Evolutionary conservation across 2,888 invertebrate genomes (phyloP).

Genomic region (Sarcophaga carnaria): DNA sequence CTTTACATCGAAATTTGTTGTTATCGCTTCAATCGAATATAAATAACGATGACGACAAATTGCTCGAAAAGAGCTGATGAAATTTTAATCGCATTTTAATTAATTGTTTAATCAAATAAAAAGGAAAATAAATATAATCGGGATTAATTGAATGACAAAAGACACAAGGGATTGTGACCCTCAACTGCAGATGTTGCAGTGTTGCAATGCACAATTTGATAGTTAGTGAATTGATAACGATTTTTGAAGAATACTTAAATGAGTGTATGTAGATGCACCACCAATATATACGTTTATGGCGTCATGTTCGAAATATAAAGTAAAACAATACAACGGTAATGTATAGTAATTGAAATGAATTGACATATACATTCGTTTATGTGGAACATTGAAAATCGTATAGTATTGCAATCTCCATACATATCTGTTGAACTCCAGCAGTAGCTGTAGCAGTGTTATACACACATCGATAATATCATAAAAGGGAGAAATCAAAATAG

Average conservation of each 20-base stretch:
- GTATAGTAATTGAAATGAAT: slow-evolving; percentile 21
- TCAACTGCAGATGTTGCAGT: too few species aligned
- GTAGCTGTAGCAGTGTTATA: neutral
- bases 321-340: neutral
- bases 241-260: neutral
- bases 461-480: slow-evolving; percentile 11
- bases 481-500: slow-evolving; percentile 45
- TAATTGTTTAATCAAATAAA: slow-evolving; percentile 57
- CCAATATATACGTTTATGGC: neutral
- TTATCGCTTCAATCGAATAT: neutral
- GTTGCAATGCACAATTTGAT: too few species aligned
- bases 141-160: slow-evolving; percentile 12
- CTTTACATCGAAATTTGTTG: neutral
- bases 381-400: slow-evolving; percentile 17
- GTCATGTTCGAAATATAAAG: neutral
- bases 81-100: slow-evolving; percentile 47
- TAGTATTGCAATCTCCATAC: slow-evolving; percentile 15
- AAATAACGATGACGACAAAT: slow-evolving; percentile 45
- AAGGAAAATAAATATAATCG: slow-evolving; percentile 18
- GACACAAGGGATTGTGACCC: neutral
- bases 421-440: slow-evolving; percentile 24
- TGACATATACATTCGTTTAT: slow-evolving; percentile 33
- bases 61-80: slow-evolving; percentile 42
- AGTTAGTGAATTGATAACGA: too few species aligned
- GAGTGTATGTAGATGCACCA: too few species aligned